Percentiles rank a stretch among this genome's conserved stretches.
Conservation (phyloP, 2,888 invertebrate species). For the Cheilosia urbana region DNA sequence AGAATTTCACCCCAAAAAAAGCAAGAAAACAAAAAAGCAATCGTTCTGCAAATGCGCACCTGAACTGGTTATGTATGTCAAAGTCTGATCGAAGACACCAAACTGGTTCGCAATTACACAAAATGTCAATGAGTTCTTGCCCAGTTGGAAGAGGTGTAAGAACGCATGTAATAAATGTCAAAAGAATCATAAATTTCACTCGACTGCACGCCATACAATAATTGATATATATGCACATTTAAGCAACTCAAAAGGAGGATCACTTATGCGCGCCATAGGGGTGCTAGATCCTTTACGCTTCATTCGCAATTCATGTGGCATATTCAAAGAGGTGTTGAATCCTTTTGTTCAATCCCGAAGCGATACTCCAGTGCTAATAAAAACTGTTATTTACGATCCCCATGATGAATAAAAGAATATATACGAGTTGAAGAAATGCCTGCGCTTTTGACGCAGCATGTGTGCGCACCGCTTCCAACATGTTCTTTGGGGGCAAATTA, state of each 20-base stretch:
- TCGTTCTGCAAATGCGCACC: slow-evolving; percentile 6
- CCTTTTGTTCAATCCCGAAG: slow-evolving; percentile 28
- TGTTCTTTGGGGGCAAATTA: slow-evolving; percentile 24
- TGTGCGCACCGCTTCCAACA: neutral
- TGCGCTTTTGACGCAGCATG: neutral
- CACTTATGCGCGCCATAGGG: slow-evolving; percentile 28
- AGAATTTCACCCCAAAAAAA: slow-evolving; percentile 31
- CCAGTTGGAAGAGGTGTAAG: slow-evolving; percentile 16
- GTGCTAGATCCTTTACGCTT: slow-evolving; percentile 33
- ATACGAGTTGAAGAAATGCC: slow-evolving; percentile 23
- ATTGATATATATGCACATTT: slow-evolving; percentile 23
- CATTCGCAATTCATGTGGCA: slow-evolving; percentile 43
- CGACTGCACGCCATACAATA: slow-evolving; percentile 4
- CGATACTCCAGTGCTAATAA: slow-evolving; percentile 18
- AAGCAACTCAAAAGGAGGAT: slow-evolving; percentile 2
- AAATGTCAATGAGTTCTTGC: slow-evolving; percentile 21
- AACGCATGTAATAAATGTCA: slow-evolving; percentile 60
- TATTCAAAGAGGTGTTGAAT: slow-evolving; percentile 38
- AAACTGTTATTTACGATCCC: slow-evolving; percentile 28
- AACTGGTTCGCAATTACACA: slow-evolving; percentile 31
- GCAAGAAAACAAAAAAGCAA: neutral
- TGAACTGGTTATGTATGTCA: slow-evolving; percentile 12
- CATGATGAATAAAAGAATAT: slow-evolving; percentile 19
- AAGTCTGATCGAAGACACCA: slow-evolving; percentile 3
- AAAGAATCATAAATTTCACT: slow-evolving; percentile 52